Conservation (phyloP, 2,797 vertebrate species). For the Brachymystax lenok region DNA sequence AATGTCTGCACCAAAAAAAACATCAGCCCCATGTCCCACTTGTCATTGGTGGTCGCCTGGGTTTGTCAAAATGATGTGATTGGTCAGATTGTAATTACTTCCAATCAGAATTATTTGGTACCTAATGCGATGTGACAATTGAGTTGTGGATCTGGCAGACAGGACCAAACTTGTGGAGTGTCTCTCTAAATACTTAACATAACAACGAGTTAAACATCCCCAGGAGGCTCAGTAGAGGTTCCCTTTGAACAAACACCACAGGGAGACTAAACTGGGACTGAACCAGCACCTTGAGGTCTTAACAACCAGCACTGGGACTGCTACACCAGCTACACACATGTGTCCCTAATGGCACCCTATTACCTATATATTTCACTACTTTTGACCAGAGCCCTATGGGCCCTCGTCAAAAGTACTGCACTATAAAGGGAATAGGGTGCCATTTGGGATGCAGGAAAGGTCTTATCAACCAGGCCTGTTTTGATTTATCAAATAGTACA, state of each 20-base stretch:
- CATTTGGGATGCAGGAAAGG: not conserved
- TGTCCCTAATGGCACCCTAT: not conserved
- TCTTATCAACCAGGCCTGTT: constrained; percentile 75
- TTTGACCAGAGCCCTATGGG: not conserved
- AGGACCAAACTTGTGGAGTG: constrained; percentile 94
- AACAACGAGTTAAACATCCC: constrained; percentile 99
- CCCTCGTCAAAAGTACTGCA: not conserved
- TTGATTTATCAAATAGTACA: constrained; percentile 90
- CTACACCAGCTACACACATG: not conserved
- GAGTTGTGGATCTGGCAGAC: constrained; percentile 92
- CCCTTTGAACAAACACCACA: constrained; percentile 92
- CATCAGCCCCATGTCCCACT: constrained; percentile 56
- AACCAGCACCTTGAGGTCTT: constrained; percentile 90
- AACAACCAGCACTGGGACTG: constrained; percentile 55
- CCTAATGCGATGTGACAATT: constrained; percentile 94
- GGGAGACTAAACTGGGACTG: constrained; percentile 91
- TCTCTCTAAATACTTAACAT: constrained; percentile 93
- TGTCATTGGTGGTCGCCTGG: constrained; percentile 62
- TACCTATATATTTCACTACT: not conserved
- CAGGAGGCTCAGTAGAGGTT: constrained; percentile 89
- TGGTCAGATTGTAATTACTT: constrained; percentile 85
- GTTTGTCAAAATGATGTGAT: constrained; percentile 71
- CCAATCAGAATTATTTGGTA: constrained; percentile 87
- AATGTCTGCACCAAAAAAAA: constrained; percentile 42
- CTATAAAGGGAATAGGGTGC: not conserved